A percentile compares a stretch with the other conserved stretches of the same genome.
Conservation (phyloP, 1,140 invertebrate genomes). For the Hylyphantes graminicola region DNA sequence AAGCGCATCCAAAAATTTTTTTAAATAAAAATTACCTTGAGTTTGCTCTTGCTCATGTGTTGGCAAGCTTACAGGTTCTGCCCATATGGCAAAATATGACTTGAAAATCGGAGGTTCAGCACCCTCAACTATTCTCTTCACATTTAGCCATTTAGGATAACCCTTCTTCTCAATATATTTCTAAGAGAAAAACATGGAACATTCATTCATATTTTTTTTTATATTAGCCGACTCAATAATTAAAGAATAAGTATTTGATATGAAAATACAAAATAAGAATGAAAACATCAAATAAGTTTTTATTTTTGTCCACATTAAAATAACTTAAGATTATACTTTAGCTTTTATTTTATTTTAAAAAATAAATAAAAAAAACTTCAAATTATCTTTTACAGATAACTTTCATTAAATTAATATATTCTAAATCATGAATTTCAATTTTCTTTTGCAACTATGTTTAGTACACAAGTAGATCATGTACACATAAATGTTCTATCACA, state of each 20-base stretch:
- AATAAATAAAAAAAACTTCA: background rate
- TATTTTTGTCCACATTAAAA: background rate
- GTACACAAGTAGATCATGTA: background rate
- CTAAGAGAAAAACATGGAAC: conserved; percentile 15
- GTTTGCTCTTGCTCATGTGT: too few relatives aligned
- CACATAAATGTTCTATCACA: background rate
- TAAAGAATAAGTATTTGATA: background rate
- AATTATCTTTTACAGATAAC: background rate
- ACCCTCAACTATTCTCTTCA: conserved; percentile 77
- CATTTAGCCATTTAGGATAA: conserved; percentile 58
- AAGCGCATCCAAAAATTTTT: too few relatives aligned
- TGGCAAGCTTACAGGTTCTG: conserved; percentile 69
- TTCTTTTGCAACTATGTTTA: background rate
- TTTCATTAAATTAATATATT: background rate
- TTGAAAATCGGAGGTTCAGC: conserved; percentile 82
- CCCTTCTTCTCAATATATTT: conserved; percentile 56
- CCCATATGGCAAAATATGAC: conserved; percentile 82
- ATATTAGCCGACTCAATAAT: background rate
- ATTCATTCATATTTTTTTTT: background rate
- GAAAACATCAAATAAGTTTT: background rate
- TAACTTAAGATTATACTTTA: background rate
- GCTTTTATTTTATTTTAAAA: background rate
- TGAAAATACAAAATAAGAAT: background rate
- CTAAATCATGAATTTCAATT: background rate
- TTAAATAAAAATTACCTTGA: too few relatives aligned